phyloP scores from a whole-genome alignment of 2,888 invertebrate species.

The Nowickia ferox region DNA sequence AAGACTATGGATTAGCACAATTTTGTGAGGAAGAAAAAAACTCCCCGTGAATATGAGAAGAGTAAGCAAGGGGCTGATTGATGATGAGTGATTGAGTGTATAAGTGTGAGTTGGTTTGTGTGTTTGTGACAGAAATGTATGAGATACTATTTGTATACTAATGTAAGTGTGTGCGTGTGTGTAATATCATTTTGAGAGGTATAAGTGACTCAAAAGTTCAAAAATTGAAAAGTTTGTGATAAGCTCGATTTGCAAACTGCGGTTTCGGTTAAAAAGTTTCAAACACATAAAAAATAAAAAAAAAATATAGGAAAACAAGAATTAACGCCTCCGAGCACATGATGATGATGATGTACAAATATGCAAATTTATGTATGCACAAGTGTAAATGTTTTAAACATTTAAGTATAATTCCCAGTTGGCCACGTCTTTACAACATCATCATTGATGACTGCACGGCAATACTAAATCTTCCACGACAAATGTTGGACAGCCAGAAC shows the following conservation, averaged over 20 bases:
- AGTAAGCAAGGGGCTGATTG: not conserved
- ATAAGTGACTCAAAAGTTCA: constrained; percentile 68
- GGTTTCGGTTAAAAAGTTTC: constrained; percentile 30
- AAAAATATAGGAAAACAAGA: not conserved
- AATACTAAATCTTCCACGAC: too few relatives aligned
- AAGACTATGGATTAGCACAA: constrained; percentile 23
- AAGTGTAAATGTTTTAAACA: not conserved
- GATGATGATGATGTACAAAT: not conserved
- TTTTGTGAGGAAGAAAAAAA: not conserved
- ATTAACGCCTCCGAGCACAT: constrained; percentile 33
- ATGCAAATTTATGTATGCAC: not conserved
- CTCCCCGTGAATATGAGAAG: constrained; percentile 45
- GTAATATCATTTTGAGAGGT: constrained; percentile 43
- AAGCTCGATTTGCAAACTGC: constrained; percentile 45
- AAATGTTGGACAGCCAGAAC: too few relatives aligned
- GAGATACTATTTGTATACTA: not conserved
- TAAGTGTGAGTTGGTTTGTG: constrained; percentile 43
- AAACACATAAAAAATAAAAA: not conserved
- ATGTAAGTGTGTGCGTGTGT: not conserved
- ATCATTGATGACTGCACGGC: too few relatives aligned
- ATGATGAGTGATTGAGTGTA: constrained; percentile 6
- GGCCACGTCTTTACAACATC: too few relatives aligned
- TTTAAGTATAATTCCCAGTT: too few relatives aligned
- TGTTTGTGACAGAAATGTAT: constrained; percentile 25
- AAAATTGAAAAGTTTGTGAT: constrained; percentile 50